Conservation (phyloP, 2,888 invertebrate genomes). For the Dasysyrphus albostriatus region DNA sequence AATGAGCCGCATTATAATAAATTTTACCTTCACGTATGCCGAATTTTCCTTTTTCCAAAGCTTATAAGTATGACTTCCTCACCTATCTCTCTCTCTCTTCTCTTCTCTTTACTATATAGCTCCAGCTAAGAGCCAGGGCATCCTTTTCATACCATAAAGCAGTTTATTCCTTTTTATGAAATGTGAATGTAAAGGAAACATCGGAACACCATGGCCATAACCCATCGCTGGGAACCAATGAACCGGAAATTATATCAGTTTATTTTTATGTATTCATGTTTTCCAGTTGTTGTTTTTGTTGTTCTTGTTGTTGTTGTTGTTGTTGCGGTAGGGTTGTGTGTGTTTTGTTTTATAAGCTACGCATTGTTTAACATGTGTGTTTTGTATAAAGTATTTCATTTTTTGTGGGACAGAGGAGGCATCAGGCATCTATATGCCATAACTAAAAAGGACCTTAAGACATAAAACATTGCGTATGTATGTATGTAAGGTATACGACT, state of each 20-base stretch:
- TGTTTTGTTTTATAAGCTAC: constrained; percentile 55
- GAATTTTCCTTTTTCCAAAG: constrained; percentile 50
- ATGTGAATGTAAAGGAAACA: constrained; percentile 42
- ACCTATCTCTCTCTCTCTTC: neutral
- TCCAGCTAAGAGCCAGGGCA: neutral
- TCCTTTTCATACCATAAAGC: neutral
- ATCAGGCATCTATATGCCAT: too few species aligned
- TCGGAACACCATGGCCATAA: constrained; percentile 45
- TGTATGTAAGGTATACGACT: neutral
- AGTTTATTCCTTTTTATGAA: constrained; percentile 57
- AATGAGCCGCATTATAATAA: constrained; percentile 46
- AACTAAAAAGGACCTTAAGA: constrained; percentile 43
- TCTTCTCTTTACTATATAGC: neutral
- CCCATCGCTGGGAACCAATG: constrained; percentile 60
- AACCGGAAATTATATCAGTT: constrained; percentile 64
- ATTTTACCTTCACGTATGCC: constrained; percentile 44
- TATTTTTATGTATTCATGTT: constrained; percentile 71
- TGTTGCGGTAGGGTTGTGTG: neutral
- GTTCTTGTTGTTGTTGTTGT: constrained; percentile 46
- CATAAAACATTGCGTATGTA: constrained; percentile 48
- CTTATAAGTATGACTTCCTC: constrained; percentile 16
- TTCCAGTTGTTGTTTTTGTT: constrained; percentile 3
- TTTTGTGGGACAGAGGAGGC: neutral
- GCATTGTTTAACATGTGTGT: constrained; percentile 65
- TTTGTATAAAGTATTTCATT: constrained; percentile 37